phyloP scores from a whole-genome alignment of 2,888 invertebrate genomes.

The Xestia ashworthii region DNA sequence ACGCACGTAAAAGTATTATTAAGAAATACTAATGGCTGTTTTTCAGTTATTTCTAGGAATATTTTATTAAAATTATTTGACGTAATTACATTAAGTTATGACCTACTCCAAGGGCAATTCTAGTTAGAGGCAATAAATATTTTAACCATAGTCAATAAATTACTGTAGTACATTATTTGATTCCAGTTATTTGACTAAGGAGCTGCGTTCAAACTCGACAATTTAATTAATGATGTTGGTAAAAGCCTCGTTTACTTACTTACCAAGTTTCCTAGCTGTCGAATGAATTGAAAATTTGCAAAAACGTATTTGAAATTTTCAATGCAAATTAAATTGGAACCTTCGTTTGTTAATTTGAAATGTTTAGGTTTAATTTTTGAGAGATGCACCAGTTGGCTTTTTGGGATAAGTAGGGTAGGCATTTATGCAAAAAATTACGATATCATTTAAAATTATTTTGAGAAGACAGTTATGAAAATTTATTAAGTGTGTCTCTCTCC shows the following conservation, averaged over 20 bases:
- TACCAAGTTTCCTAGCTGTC: conserved; percentile 34
- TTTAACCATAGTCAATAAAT: conserved; percentile 50
- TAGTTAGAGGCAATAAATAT: conserved; percentile 48
- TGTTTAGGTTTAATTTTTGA: neutral
- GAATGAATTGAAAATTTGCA: conserved; percentile 35
- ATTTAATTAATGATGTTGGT: conserved; percentile 60
- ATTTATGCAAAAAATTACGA: neutral
- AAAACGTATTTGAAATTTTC: conserved; percentile 26
- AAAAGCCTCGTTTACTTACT: conserved; percentile 53
- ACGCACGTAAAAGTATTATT: neutral
- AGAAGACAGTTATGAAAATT: neutral
- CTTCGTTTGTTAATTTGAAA: conserved; percentile 6
- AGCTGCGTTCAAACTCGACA: conserved; percentile 52
- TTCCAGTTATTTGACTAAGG: conserved; percentile 52
- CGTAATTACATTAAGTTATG: conserved; percentile 8
- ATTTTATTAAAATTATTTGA: neutral
- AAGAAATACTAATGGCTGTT: neutral
- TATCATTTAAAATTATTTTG: neutral
- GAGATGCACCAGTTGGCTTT: neutral
- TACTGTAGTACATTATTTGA: conserved; percentile 51
- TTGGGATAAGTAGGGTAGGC: neutral
- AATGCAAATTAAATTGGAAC: conserved; percentile 25
- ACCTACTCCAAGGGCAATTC: conserved; percentile 13
- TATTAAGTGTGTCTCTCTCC: neutral
- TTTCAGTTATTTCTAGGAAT: conserved; percentile 1